Conservation (phyloP, 2,113 vertebrate species). For the Phylloscopus whistleri region DNA sequence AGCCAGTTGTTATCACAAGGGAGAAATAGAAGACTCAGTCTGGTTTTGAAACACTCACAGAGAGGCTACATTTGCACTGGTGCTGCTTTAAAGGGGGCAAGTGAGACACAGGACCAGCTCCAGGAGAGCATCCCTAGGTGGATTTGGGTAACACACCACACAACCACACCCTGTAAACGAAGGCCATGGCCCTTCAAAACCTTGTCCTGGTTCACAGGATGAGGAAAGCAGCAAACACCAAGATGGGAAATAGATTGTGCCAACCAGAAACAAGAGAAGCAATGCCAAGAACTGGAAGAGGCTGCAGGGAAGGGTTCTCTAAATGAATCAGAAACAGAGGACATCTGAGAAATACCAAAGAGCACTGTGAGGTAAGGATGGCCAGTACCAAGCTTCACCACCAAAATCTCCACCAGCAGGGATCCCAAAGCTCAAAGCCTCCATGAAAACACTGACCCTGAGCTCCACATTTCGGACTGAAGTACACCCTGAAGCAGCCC, state of each 20-base stretch:
- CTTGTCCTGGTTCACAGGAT: accelerated
- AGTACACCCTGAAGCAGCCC: neutral
- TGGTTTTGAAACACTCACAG: neutral
- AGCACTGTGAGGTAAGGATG: neutral
- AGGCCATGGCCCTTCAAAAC: neutral
- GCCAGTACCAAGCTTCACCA: accelerated
- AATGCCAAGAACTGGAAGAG: neutral
- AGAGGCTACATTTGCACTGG: neutral
- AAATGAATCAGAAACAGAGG: neutral
- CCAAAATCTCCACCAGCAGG: neutral
- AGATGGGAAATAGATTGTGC: neutral
- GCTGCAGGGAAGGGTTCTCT: neutral
- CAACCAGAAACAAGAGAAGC: neutral
- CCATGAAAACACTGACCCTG: neutral
- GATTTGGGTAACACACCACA: neutral
- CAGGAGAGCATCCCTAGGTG: neutral
- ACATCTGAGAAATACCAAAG: neutral
- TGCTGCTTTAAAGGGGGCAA: accelerated
- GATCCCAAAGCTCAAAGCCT: neutral
- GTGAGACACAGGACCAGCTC: too few relatives aligned
- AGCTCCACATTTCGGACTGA: neutral
- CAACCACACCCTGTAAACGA: accelerated
- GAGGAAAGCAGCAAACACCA: neutral
- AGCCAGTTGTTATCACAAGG: neutral
- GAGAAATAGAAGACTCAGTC: neutral